Evolutionary conservation across 2,797 vertebrate species (phyloP), one percentile per base, ranked within the genome.

Genomic region (Saxicola maurus): DNA sequence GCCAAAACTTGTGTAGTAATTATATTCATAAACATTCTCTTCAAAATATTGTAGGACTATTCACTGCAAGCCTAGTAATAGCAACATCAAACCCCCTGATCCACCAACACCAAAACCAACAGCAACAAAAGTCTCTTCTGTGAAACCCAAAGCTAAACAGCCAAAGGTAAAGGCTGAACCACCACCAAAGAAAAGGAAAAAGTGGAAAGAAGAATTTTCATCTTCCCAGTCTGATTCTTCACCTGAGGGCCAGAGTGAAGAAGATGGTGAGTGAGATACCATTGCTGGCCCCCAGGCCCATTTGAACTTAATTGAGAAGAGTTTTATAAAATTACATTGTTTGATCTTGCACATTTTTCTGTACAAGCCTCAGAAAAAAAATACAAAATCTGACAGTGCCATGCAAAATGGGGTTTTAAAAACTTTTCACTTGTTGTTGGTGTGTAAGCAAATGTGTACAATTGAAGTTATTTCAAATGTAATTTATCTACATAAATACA

Each of bases 151-250:
- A 97, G 97, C 97, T 91, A 99, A 99, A 96, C 99, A 98, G 96
- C 91, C 96, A 45, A 99, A 99, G 95, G 88, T 98, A 65, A 98
- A 98, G 95, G 98, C 98, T 76, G 99, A 99, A 95, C 98, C 99
- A 30, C 99, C 99, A 43, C 99, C 99, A 88, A 99, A 99, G 97
- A 99, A 99, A 96, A 98, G 99, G 95, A 99, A 98, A 96, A 99
- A 99, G 83, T 99, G 99, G 99, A 99, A 99, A 94, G 99, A 99
- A 95, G 98, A 98, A 88, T 98, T 99, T 91, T 98, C 98, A 7
- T 97, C 98, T 35, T 97, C 98, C 27, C 98, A 98, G 12, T 98
- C 98, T 1, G 98, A 98, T 76, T 98, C 98, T 68, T 99, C 98
- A 79, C 98, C 98, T 52, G 99, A 99, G 91, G 98, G 98, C 78